Evolutionary conservation across 2,888 invertebrate genomes (phyloP).

Genomic region (Patella caerulea): DNA sequence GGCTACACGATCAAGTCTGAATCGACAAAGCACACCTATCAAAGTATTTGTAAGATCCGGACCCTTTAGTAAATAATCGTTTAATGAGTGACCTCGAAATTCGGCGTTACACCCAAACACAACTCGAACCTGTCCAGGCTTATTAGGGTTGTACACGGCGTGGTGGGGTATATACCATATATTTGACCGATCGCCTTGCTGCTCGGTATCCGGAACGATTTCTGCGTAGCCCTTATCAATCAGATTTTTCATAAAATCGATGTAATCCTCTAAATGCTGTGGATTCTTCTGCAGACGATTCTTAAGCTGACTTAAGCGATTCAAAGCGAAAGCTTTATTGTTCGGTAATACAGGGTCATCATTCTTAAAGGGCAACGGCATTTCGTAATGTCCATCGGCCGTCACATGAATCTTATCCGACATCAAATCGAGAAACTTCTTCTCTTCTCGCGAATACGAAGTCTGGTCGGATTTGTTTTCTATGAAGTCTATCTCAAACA

Average conservation of each 20-base stretch:
- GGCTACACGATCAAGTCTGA: conserved; percentile 30
- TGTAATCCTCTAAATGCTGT: neutral
- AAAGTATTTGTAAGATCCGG: conserved; percentile 36
- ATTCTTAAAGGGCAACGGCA: neutral
- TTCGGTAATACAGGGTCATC: neutral
- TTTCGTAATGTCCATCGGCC: neutral
- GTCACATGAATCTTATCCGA: neutral
- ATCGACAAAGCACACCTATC: conserved; percentile 37
- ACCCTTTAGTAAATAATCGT: conserved; percentile 33
- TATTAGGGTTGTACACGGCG: neutral
- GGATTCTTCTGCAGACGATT: neutral
- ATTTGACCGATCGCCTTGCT: neutral
- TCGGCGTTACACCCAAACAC: conserved; percentile 41
- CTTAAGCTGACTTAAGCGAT: neutral
- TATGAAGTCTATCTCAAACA: neutral
- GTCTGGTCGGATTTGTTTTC: neutral
- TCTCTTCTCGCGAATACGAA: neutral
- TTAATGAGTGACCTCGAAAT: conserved; percentile 23
- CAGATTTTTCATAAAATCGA: neutral
- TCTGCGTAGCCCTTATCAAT: neutral
- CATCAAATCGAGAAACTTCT: neutral
- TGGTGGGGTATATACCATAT: conserved; percentile 24
- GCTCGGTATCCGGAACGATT: neutral
- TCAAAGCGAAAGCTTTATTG: neutral
- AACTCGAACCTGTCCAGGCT: conserved; percentile 15